These are phyloP conservation scores for Nymphalis c-album DNA, from an alignment of 2,888 invertebrate genomes.

Conservation along the genomic window DNA sequence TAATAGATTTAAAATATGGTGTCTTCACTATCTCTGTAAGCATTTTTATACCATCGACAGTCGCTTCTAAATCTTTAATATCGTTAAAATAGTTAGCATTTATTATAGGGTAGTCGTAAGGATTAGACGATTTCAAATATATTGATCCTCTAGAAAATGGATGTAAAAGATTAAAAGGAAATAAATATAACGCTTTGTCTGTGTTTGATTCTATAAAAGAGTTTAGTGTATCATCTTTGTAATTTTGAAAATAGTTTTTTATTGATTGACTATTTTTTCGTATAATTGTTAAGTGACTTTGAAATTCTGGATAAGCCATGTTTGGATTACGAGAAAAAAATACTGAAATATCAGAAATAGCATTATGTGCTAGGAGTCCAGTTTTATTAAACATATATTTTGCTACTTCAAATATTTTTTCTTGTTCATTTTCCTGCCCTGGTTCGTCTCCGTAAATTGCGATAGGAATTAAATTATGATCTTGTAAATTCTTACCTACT, in stretches of 20 bases:
- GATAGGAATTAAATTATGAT: slow-evolving; percentile 69
- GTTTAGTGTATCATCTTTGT: neutral
- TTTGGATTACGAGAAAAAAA: slow-evolving; percentile 51
- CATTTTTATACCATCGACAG: slow-evolving; percentile 53
- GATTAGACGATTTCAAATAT: slow-evolving; percentile 78
- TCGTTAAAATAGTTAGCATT: slow-evolving; percentile 83
- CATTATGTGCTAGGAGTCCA: slow-evolving; percentile 73
- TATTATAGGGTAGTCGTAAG: slow-evolving; percentile 82
- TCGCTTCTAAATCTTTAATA: slow-evolving; percentile 73
- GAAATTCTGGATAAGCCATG: slow-evolving; percentile 55
- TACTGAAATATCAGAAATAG: slow-evolving; percentile 78
- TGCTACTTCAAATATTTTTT: slow-evolving; percentile 55
- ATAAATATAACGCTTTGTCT: slow-evolving; percentile 53
- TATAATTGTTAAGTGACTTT: slow-evolving; percentile 48
- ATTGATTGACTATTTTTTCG: slow-evolving; percentile 9
- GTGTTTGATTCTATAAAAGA: slow-evolving; percentile 46
- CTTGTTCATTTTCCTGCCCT: slow-evolving; percentile 43
- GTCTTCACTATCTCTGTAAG: slow-evolving; percentile 53
- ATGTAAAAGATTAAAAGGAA: slow-evolving; percentile 63
- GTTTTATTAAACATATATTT: slow-evolving; percentile 76
- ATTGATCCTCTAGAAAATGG: slow-evolving; percentile 81
- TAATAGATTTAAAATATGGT: slow-evolving; percentile 51
- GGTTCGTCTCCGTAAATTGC: slow-evolving; percentile 57
- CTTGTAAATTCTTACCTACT: slow-evolving; percentile 80
- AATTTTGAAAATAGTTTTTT: neutral